phyloP scores from a whole-genome alignment of 2,113 vertebrate species.

The Poecile atricapillus region DNA sequence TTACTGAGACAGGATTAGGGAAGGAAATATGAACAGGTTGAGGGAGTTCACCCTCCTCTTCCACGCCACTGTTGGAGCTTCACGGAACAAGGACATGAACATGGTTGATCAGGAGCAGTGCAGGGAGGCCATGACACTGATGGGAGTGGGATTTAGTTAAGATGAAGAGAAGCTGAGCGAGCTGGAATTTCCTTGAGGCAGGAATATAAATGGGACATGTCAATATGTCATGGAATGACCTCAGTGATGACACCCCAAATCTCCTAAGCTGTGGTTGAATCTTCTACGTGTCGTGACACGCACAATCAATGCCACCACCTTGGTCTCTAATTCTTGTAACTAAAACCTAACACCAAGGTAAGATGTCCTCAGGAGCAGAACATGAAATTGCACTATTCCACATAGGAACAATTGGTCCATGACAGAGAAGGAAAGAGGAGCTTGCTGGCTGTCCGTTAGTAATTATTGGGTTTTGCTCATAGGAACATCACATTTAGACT shows the following conservation, averaged over 20 bases:
- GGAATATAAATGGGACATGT: background rate
- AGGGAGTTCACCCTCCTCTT: background rate
- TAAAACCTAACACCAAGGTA: background rate
- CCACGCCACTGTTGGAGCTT: background rate
- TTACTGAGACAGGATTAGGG: background rate
- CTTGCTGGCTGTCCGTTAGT: background rate
- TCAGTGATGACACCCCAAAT: background rate
- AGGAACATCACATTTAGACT: background rate
- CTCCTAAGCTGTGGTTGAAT: background rate
- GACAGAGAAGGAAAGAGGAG: background rate
- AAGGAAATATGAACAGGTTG: background rate
- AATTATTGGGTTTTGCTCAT: background rate
- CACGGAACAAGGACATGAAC: background rate
- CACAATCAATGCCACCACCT: background rate
- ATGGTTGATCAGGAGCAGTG: background rate
- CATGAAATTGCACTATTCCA: background rate
- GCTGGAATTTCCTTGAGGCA: background rate
- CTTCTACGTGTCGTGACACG: fast-evolving
- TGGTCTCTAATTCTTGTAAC: background rate
- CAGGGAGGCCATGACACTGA: no score
- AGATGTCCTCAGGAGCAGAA: background rate
- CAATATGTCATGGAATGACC: background rate
- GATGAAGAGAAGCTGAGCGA: background rate
- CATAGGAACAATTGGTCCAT: background rate
- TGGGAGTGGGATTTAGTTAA: background rate